Evolutionary conservation across 2,113 vertebrate species (phyloP), one percentile per base, ranked within the genome.

Genomic region (Muscicapa adusta): DNA sequence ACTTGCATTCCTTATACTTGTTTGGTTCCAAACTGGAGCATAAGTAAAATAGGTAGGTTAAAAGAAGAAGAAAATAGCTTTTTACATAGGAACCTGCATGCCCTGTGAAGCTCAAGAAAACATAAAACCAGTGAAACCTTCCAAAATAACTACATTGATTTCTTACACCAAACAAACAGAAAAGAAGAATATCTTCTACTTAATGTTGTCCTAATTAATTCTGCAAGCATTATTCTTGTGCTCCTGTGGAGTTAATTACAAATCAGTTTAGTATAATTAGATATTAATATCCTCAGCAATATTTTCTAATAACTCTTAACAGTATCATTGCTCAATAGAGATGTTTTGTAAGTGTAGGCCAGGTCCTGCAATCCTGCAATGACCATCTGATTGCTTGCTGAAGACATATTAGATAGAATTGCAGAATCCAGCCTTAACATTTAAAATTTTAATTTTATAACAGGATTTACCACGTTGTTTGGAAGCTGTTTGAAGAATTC

Each of bases 261-360:
- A 97, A 97, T 97, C 94, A 96, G 92, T 98, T 98, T 97, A 88
- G 91, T 91, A 78, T 97, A 97, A 98, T 98, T 97, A 97, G 95
- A 83, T 96, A 97, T 97, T 97, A 98, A 98, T 96, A 98, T 94
- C 86, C 65, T 96, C 89, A 77, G 93, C 85, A 97, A 97, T 96
- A 94, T 96, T 97, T 97, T 96, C 90, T 97, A 98, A 97, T 96
- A 97, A 97, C 82, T 96, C 85, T 94, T 93, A 97, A 95, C 51
- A 94, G 86, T 85, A 77, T 91, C 95, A 93, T 79, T 96, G 86
- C 80, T 95, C 8, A 1, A 85, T 60, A 88, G n/a, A 97, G 53
- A 97, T 93, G 73, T 88, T 94, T 95, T 96, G 72, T 94, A 89
- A 94, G 85, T 90, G 26, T 48, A 82, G 81, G 19, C 47, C 63